These are phyloP conservation scores for Sebastes vulpes DNA, from an alignment of 2,797 vertebrate species.

Conservation along the genomic window DNA sequence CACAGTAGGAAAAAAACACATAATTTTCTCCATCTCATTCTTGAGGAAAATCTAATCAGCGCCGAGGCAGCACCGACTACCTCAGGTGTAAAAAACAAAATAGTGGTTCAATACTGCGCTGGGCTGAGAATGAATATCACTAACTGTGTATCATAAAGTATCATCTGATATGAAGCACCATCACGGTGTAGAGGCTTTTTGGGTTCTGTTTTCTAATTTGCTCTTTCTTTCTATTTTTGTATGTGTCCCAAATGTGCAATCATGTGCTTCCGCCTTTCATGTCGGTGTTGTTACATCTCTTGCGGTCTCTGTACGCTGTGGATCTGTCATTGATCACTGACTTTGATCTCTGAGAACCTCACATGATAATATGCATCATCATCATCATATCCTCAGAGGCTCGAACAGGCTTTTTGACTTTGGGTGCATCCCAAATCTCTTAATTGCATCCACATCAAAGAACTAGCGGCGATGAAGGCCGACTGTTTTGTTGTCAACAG, in stretches of 20 bases:
- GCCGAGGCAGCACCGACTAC: neutral
- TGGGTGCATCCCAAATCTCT: too few relatives aligned
- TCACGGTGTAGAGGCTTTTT: slow-evolving; percentile 7
- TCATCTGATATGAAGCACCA: slow-evolving; percentile 1
- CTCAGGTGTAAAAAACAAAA: slow-evolving; percentile 1
- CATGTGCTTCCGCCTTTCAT: neutral
- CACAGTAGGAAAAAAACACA: neutral
- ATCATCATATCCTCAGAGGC: neutral
- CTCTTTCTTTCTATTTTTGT: slow-evolving; percentile 13
- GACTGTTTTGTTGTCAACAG: too few relatives aligned
- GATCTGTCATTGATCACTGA: slow-evolving; percentile 13
- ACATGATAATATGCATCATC: neutral
- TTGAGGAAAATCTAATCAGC: neutral
- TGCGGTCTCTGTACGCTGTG: neutral
- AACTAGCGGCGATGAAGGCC: too few relatives aligned
- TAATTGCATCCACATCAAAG: too few relatives aligned
- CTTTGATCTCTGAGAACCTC: slow-evolving; percentile 20
- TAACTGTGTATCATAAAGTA: neutral
- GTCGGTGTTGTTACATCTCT: neutral
- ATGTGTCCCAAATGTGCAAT: neutral
- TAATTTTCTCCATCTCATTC: neutral
- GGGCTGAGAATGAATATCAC: neutral
- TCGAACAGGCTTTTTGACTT: neutral
- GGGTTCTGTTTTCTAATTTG: slow-evolving; percentile 23
- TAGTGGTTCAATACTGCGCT: neutral